Base-by-base conservation (phyloP, 2,888 invertebrate species). In the Osedax fenrisi region DNA sequence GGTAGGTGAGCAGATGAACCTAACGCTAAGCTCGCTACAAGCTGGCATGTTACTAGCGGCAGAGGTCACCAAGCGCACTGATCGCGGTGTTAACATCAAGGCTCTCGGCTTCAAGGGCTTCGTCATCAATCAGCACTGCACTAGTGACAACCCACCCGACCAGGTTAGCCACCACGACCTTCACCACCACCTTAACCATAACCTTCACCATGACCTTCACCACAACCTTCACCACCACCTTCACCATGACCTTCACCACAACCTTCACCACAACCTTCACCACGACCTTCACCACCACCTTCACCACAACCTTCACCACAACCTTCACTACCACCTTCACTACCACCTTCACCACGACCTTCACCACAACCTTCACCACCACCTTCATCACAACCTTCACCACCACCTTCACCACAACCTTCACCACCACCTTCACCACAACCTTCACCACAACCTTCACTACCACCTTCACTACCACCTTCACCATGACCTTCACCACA, bases 41-140 rank as follows among this genome's bases (percentile, higher is more conserved):
- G 75, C 77, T 26, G 77, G 77, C 62, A 74, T 72, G 74, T 26
- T 71, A 21, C 72, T 70, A 2, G 26, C 75, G 21, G 75, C 56
- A 26, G 72, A 56, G 23, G 72, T 76, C 24, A 67, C 26, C 25
- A 71, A 72, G 77, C 64, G 76, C 10, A 22, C 26, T 5, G 73
- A 73, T n/a, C 27, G 61, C 22, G 73, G 76, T 13, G 13, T 76
- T 13, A 67, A n/a, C 2, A 70, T 76, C 13, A 27, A 68, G 64
- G 22, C 76, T 22, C 56, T 75, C 24, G 25, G 27, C 22, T 71
- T 61, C 61, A 76, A 56, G 23, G 76, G 75, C 41, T 41, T 25
- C 26, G 41, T 76, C 13, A 68, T 73, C 68, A 66, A 64, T 17
- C 25, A 59, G 3, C 76, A 76, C 27, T 27, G 74, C 41, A 10